These are phyloP conservation scores for Pherbina coryleti DNA, from an alignment of 2,888 invertebrate species.

Conservation along the genomic window DNA sequence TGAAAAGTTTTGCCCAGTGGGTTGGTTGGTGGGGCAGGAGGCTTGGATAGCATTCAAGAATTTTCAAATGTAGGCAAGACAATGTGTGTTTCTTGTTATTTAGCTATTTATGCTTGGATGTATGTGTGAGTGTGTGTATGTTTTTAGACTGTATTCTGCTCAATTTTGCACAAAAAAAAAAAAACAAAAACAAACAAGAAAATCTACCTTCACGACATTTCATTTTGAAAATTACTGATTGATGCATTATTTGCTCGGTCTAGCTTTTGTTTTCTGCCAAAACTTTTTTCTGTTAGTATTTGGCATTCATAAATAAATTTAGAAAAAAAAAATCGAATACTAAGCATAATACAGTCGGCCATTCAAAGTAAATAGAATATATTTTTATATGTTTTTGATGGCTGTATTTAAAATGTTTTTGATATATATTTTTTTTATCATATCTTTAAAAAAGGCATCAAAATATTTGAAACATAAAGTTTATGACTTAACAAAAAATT, in stretches of 20 bases:
- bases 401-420: background rate
- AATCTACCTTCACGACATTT: conserved; percentile 5
- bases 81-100: background rate
- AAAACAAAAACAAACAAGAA: background rate
- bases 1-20: too few relatives aligned
- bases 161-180: background rate
- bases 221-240: conserved; percentile 5
- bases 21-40: too few relatives aligned
- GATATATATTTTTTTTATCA: background rate
- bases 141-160: background rate
- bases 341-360: background rate
- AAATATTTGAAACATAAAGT: too few relatives aligned
- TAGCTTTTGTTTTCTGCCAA: background rate
- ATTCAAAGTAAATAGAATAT: background rate
- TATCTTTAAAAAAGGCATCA: background rate
- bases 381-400: background rate
- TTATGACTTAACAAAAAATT: too few relatives aligned
- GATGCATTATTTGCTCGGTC: conserved; percentile 20
- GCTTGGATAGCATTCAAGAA: background rate
- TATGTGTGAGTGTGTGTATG: background rate
- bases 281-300: background rate
- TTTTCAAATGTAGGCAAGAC: background rate
- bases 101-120: background rate
- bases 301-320: background rate
- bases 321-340: background rate